Evolutionary conservation across 2,888 invertebrate species (phyloP), one percentile per base, ranked within the genome.

Genomic region (Lymantria monacha): DNA sequence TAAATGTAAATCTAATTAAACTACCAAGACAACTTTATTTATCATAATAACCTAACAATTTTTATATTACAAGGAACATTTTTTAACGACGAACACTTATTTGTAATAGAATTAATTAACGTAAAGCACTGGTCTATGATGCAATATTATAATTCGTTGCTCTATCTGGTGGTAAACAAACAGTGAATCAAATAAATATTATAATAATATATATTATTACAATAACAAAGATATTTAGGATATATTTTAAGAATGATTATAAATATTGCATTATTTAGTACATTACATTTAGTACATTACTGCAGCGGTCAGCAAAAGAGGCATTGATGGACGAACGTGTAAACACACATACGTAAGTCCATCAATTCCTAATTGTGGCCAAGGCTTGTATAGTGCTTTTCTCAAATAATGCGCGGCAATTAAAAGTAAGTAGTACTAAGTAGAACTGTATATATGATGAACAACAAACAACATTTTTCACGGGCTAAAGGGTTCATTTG

Each of bases 121-220:
- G 42, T 51, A 42, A 46, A 52, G 53, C 46, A 38, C 48, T 30
- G 47, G 53, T 48, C 52, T 52, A 79, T 71, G 69, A 72, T 70
- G 70, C 64, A 69, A 75, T 53, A 66, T 46, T 41, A 54, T 55
- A 55, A 67, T 63, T 66, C 65, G 51, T 69, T 72, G 62, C 69
- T 61, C 61, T 62, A 73, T 69, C 62, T 36, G 44, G 44, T 61
- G 51, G 51, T 54, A 64, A 70, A 55, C 57, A 62, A 68, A 63
- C 42, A 49, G 48, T 68, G 57, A 68, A 63, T 68, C 49, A 62
- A 59, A 61, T 47, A 45, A 59, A 61, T 37, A 53, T 57, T 66
- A 64, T 61, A 51, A 36, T 55, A 48, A 51, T 57, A 57, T 46
- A 46, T 55, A 59, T 66, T 66, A 55, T 59, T 57, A 30, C 30